phyloP scores from a whole-genome alignment of 1,140 invertebrate species.

The Drosophila virilis region DNA sequence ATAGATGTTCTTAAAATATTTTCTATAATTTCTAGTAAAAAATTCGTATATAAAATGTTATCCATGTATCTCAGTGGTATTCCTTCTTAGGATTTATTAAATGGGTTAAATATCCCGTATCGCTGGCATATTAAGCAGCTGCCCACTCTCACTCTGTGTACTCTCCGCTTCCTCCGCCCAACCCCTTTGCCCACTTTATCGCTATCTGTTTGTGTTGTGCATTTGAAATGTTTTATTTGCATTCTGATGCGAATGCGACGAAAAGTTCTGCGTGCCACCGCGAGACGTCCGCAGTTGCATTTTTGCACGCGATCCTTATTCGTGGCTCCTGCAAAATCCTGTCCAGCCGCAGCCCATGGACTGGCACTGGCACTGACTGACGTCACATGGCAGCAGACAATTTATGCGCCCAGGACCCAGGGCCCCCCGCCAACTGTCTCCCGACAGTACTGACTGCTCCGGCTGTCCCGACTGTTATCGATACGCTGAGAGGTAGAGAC shows the following conservation, averaged over 20 bases:
- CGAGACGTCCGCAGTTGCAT: conserved; percentile 71
- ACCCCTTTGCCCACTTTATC: not conserved
- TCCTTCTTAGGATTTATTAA: not conserved
- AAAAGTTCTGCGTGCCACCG: conserved; percentile 58
- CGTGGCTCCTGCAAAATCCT: conserved; percentile 60
- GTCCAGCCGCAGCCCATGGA: conserved; percentile 9
- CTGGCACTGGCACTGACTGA: conserved; percentile 64
- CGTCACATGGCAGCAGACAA: conserved; percentile 80
- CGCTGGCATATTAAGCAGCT: conserved; percentile 4
- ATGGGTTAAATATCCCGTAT: conserved; percentile 5
- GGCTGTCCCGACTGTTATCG: conserved; percentile 42
- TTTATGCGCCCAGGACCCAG: conserved; percentile 67
- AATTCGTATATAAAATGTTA: too few species aligned
- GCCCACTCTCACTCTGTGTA: not conserved
- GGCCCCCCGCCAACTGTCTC: conserved; percentile 27
- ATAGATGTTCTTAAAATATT: too few species aligned
- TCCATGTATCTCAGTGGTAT: too few species aligned
- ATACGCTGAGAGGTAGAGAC: conserved; percentile 13
- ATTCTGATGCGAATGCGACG: conserved; percentile 76
- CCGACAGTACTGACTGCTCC: conserved; percentile 1
- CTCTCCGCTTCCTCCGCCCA: too few species aligned
- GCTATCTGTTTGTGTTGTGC: conserved; percentile 36
- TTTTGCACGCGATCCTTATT: conserved; percentile 77
- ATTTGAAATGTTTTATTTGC: conserved; percentile 82
- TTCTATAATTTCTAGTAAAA: too few species aligned